Conservation (phyloP, 2,888 invertebrate genomes). For the Andrena hattorfiana region DNA sequence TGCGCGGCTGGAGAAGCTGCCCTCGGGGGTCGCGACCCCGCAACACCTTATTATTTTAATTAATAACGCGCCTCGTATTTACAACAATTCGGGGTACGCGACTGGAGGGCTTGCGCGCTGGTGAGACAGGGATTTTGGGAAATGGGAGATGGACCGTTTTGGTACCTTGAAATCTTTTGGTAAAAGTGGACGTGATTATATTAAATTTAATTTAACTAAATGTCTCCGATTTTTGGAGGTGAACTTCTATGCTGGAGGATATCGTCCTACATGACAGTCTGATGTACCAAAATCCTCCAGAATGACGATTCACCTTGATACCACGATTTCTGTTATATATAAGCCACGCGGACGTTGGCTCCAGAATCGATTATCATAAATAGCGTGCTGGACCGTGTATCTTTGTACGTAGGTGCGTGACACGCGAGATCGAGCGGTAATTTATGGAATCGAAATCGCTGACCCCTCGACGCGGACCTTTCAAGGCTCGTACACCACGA, state of each 20-base stretch:
- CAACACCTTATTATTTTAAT: constrained; percentile 73
- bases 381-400: constrained; percentile 53
- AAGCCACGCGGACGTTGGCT: constrained; percentile 26
- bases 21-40: constrained; percentile 63
- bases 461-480: constrained; percentile 35
- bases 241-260: not conserved
- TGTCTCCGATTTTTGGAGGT: too few relatives aligned
- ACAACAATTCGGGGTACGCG: constrained; percentile 9
- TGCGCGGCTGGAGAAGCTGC: constrained; percentile 40
- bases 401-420: constrained; percentile 62
- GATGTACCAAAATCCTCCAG: not conserved
- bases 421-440: constrained; percentile 57
- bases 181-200: too few relatives aligned
- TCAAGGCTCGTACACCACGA: constrained; percentile 7
- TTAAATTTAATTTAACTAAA: too few relatives aligned
- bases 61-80: constrained; percentile 32
- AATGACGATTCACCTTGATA: constrained; percentile 19
- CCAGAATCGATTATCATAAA: constrained; percentile 64
- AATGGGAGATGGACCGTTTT: not conserved
- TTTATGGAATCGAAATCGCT: constrained; percentile 62
- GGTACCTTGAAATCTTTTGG: too few relatives aligned
- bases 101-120: not conserved
- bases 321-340: constrained; percentile 8
- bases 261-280: not conserved
- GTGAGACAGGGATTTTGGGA: not conserved